Evolutionary conservation across 2,113 vertebrate genomes (phyloP).

Genomic region (Pterocles orientalis): DNA sequence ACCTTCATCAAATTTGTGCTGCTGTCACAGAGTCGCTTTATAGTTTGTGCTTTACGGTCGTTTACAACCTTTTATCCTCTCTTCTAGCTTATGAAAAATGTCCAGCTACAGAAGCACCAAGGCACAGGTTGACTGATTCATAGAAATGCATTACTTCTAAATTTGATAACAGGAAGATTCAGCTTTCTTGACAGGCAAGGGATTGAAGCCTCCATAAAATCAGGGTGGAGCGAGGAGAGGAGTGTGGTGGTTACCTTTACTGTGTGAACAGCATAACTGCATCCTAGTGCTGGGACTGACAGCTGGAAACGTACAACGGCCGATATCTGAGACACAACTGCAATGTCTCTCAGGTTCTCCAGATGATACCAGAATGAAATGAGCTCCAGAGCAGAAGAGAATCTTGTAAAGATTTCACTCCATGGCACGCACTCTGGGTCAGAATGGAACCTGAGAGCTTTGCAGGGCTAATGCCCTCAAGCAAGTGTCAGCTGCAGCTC

Average conservation of each 20-base stretch:
- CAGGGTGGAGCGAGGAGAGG: too few relatives aligned
- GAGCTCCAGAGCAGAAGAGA: not conserved
- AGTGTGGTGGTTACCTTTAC: not conserved
- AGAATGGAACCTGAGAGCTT: not conserved
- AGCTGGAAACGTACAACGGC: not conserved
- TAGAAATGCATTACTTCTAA: not conserved
- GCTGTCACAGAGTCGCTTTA: not conserved
- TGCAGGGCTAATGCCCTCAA: not conserved
- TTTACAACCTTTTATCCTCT: not conserved
- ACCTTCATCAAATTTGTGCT: not conserved
- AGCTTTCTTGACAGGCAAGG: not conserved
- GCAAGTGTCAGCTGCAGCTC: not conserved
- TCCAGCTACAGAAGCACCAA: not conserved
- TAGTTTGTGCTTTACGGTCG: not conserved
- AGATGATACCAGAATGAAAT: not conserved
- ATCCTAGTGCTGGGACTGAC: not conserved
- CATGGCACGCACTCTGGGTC: not conserved
- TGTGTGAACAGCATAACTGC: not conserved
- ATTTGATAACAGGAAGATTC: not conserved
- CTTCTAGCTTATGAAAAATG: not conserved
- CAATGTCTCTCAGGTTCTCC: not conserved
- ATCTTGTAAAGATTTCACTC: not conserved
- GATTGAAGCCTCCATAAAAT: not conserved
- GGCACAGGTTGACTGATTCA: not conserved
- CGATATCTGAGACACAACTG: not conserved